Base-by-base conservation (phyloP, 2,888 invertebrate species). In the Cistogaster globosa region DNA sequence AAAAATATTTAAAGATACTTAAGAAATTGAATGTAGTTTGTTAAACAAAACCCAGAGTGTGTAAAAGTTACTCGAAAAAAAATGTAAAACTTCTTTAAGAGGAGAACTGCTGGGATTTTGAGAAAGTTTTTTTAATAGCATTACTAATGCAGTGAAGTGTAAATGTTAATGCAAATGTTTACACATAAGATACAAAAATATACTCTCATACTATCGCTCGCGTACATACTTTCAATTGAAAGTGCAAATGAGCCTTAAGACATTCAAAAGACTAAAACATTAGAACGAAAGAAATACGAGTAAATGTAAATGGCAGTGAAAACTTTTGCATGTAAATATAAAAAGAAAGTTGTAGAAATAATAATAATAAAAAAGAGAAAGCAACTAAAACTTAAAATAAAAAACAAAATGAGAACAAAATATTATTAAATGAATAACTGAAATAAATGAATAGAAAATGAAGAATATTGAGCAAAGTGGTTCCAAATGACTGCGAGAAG, bases 71-170 rank as follows among this genome's bases (percentile, higher is more conserved):
- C 26, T 26, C 26, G 26, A 26, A 26, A 18, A 53, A 9, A 53
- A 53, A 20, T 18, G 7, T 0, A 18, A 18, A 20, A 51, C n/a
- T 51, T 18, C 12, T 18, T 26, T 5, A 51, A 16, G 18, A 60
- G 8, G 12, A 51, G 51, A 74, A 62, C 62, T 22, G 2, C 22
- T n/a, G 72, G 72, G 62, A 38, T n/a, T 12, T 8, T 14, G n/a
- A 26, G n/a, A 63, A 32, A 20, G 5, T n/a, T 48, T 26, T 26
- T 22, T 57, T 48, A 38, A 32, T 68, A 58, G 72, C 38, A 72
- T 83, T 84, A 75, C 58, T 62, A 76, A 76, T 83, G 79, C 86
- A 84, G 72, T 80, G 84, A 84, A 74, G 68, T 83, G 84, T 51
- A 74, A 84, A 75, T 69, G 48, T 74, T 71, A 82, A 79, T 71